Percentiles rank a stretch among this genome's conserved stretches.
Conservation (phyloP, 2,113 vertebrate genomes). For the Apteryx mantelli region DNA sequence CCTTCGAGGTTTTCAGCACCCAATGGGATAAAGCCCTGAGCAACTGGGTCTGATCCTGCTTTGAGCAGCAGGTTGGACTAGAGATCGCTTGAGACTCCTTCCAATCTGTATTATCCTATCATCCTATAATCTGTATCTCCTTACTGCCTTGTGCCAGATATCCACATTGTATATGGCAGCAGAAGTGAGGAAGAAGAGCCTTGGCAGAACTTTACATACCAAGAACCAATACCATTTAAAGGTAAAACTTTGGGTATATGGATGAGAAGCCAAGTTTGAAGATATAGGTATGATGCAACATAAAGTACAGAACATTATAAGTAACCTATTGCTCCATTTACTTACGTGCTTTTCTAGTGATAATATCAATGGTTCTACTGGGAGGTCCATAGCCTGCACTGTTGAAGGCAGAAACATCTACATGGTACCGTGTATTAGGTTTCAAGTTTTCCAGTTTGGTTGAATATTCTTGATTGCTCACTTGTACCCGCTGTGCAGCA, state of each 20-base stretch:
- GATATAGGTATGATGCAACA: neutral
- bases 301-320: neutral
- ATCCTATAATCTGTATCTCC: neutral
- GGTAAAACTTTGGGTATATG: neutral
- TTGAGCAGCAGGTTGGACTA: neutral
- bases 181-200: neutral
- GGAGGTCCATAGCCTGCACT: slow-evolving; percentile 90
- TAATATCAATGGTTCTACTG: slow-evolving; percentile 77
- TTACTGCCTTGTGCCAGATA: neutral
- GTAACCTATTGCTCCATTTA: neutral
- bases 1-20: neutral
- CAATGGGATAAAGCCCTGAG: neutral
- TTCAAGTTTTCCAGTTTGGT: slow-evolving; percentile 87
- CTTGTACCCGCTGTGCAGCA: slow-evolving; percentile 82
- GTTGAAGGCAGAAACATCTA: slow-evolving; percentile 91
- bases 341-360: slow-evolving; percentile 94
- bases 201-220: neutral
- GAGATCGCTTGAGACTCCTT: neutral
- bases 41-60: neutral
- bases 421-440: slow-evolving; percentile 85
- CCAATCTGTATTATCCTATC: neutral
- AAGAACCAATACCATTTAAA: neutral
- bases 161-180: neutral
- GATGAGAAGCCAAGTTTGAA: neutral
- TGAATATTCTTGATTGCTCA: slow-evolving; percentile 84